Evolutionary conservation across 2,113 vertebrate species (phyloP).

Genomic region (Lichenostomus cassidix): DNA sequence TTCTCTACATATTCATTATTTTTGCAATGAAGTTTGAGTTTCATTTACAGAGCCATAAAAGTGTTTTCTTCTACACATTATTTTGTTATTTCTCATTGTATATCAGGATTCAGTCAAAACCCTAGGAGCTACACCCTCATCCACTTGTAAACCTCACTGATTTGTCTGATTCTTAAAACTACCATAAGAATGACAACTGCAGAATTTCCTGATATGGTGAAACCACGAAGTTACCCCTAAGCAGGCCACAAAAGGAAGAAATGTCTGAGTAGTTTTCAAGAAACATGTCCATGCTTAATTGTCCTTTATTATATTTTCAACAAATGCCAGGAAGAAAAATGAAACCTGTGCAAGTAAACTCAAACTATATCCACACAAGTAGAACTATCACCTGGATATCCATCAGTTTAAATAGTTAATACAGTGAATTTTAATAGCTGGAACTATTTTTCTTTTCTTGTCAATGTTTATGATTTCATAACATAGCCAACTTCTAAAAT

Average conservation of each 20-base stretch:
- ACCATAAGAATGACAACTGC: background rate
- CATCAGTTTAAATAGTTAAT: background rate
- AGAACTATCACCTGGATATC: background rate
- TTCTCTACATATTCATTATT: background rate
- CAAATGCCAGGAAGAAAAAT: background rate
- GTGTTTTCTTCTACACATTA: background rate
- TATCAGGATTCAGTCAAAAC: background rate
- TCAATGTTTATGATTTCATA: background rate
- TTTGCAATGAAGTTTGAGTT: background rate
- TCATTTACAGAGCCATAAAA: background rate
- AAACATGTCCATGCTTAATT: background rate
- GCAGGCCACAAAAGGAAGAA: background rate
- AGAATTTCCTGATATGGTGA: background rate
- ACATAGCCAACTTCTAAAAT: background rate
- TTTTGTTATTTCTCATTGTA: background rate
- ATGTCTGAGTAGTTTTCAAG: background rate
- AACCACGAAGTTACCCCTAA: background rate
- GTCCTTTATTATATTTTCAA: background rate
- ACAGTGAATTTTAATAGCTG: background rate
- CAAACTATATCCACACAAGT: background rate
- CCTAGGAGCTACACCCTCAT: background rate
- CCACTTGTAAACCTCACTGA: background rate
- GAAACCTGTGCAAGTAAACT: background rate
- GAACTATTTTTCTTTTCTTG: background rate
- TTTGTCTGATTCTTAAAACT: background rate